Conservation (phyloP, 2,113 vertebrate species). For the Tachuris rubrigastra region DNA sequence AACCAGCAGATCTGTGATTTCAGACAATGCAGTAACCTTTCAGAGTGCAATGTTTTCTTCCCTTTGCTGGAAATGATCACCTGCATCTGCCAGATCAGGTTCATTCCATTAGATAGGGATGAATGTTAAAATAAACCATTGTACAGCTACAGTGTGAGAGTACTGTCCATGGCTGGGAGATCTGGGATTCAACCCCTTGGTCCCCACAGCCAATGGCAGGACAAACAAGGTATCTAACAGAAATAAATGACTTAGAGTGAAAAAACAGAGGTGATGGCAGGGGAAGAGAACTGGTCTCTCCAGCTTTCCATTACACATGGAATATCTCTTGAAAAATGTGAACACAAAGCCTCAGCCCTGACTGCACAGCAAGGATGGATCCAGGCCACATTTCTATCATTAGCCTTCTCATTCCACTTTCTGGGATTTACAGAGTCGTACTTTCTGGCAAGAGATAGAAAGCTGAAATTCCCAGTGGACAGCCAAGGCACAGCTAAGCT, state of each 20-base stretch:
- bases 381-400: not conserved
- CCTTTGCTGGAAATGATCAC: not conserved
- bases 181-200: not conserved
- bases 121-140: not conserved
- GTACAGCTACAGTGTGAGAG: not conserved
- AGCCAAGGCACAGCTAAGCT: not conserved
- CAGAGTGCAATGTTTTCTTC: not conserved
- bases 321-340: not conserved
- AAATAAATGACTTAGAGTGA: not conserved
- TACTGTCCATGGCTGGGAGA: not conserved
- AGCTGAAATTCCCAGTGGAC: not conserved
- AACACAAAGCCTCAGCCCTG: not conserved
- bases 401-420: not conserved
- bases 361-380: not conserved
- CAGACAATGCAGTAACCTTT: not conserved
- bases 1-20: not conserved
- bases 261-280: not conserved
- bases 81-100: not conserved
- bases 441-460: not conserved
- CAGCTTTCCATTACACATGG: not conserved
- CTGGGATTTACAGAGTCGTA: not conserved
- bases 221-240: not conserved
- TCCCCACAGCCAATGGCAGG: not conserved
- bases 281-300: not conserved
- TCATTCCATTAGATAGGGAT: not conserved